Evolutionary conservation across 2,113 vertebrate genomes (phyloP).

Genomic region (Xenopus tropicalis): UCB_Xtro_10.0 CM004446.2:19638001-19638500

Average conservation of each 20-base stretch:
- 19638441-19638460: conserved; percentile 66
- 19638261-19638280: conserved; percentile 79
- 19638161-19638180: conserved; percentile 74
- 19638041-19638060: too few species aligned
- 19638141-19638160: conserved; percentile 51
- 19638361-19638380: conserved; percentile 82
- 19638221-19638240: conserved; percentile 72
- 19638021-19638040: background rate
- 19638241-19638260: conserved; percentile 75
- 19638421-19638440: conserved; percentile 78
- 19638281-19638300: conserved; percentile 67
- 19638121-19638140: background rate
- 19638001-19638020: background rate
- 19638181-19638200: conserved; percentile 69
- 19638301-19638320: conserved; percentile 74
- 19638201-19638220: conserved; percentile 77
- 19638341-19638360: conserved; percentile 67
- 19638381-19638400: conserved; percentile 67
- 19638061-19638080: too few species aligned
- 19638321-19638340: conserved; percentile 77
- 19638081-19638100: background rate
- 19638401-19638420: conserved; percentile 73
- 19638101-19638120: background rate
- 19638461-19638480: background rate
- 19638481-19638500: conserved; percentile 6